Conservation (phyloP, 2,113 vertebrate genomes). For the Notarius quadriscutis region DNA sequence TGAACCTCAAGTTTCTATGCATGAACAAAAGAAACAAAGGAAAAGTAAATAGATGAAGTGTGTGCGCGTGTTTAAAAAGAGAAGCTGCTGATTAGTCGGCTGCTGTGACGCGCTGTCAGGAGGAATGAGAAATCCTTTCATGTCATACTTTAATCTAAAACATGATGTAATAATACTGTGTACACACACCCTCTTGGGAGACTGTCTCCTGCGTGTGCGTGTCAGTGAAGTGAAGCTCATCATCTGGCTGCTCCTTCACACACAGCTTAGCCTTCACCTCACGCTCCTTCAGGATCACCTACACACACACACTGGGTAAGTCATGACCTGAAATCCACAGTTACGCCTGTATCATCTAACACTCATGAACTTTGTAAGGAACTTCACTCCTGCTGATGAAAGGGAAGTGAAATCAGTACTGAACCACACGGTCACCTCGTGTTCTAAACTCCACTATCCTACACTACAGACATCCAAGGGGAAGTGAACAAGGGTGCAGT, state of each 20-base stretch:
- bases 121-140: not conserved
- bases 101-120: constrained; percentile 13
- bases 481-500: too few species aligned
- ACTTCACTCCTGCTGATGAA: not conserved
- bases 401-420: not conserved
- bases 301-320: constrained; percentile 37
- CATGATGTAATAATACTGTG: not conserved
- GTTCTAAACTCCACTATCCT: not conserved
- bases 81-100: not conserved
- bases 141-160: not conserved
- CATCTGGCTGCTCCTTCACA: constrained; percentile 83
- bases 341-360: not conserved
- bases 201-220: constrained; percentile 82
- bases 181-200: constrained; percentile 87
- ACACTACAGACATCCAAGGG: not conserved
- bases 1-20: not conserved
- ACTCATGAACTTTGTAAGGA: not conserved
- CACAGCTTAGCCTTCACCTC: constrained; percentile 90
- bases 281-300: constrained; percentile 97
- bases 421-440: not conserved
- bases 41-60: not conserved
- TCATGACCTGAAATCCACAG: not conserved
- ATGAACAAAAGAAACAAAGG: not conserved
- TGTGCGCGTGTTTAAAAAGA: not conserved
- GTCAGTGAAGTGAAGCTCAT: constrained; percentile 77